Base-by-base conservation (phyloP, 1,140 invertebrate genomes). In the Ceratosolen fusciceps region DNA sequence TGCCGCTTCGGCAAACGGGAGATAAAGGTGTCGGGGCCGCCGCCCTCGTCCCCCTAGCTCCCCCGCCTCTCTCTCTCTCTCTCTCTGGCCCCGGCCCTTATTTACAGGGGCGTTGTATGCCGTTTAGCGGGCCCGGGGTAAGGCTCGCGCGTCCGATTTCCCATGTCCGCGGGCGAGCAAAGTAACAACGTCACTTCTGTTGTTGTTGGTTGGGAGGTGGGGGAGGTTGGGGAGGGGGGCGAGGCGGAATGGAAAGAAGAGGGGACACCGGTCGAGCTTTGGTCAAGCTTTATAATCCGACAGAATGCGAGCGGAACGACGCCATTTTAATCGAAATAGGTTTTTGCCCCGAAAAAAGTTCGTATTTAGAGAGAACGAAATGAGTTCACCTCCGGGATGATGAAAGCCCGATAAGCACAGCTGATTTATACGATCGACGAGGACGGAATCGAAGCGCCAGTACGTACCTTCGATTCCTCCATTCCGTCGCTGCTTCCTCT, bases 351-450 rank as follows among this genome's bases (percentile, higher is more conserved):
- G 84, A 85, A 89, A 90, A 90, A 87, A 88, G 87, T 88, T 87
- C 87, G 89, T 88, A 89, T 90, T 89, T 89, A 89, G 88, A 89
- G 87, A 87, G 88, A 89, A 88, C 85, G 88, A 87, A 90, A 90
- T 89, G 89, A 89, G 88, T 90, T 90, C 87, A 88, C 87, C 87
- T 89, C 87, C 87, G 85, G 86, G 85, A 86, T 85, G 88, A 88
- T 90, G 88, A 90, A 90, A 90, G 88, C 87, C 86, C 88, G 89
- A 90, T 90, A 90, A 90, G 88, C 88, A 90, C 88, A 89, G 88
- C 84, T 85, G 84, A 88, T 88, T 88, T 88, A 87, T 87, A 86
- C 83, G 83, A 84, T 84, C 80, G 16, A 49, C 68, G 56, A n/a
- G n/a, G n/a, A 78, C 29, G 67, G 49, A 74, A 72, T 74, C 74